Conservation (phyloP, 2,888 invertebrate species). For the Conops quadrifasciatus region DNA sequence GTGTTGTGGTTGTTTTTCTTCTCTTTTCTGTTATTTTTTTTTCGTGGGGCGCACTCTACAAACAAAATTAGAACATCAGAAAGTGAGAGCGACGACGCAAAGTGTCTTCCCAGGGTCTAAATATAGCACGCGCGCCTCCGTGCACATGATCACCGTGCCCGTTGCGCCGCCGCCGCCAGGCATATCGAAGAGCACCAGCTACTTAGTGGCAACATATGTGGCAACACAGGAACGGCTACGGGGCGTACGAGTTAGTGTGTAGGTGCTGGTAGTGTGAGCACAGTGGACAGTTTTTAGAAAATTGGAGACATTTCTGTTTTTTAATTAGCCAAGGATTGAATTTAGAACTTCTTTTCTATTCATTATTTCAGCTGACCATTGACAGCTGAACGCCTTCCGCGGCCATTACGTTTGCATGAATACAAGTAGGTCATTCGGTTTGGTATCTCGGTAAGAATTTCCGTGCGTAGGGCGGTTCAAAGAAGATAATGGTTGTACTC, state of each 20-base stretch:
- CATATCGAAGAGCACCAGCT: conserved; percentile 33
- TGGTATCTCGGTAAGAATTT: too few relatives aligned
- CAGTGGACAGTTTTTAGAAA: not conserved
- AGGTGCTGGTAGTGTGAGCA: not conserved
- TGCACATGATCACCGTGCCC: not conserved
- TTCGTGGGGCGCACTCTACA: conserved; percentile 38
- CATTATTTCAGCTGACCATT: too few relatives aligned
- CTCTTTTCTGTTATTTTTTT: conserved; percentile 12
- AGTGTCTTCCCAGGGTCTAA: conserved; percentile 60
- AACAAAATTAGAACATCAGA: conserved; percentile 49
- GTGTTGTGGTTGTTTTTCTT: conserved; percentile 2
- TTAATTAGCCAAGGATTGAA: too few relatives aligned
- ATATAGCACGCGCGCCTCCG: conserved; percentile 45
- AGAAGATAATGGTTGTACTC: too few relatives aligned
- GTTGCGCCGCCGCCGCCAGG: not conserved
- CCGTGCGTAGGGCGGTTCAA: too few relatives aligned
- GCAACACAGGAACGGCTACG: conserved; percentile 10
- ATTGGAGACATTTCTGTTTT: not conserved
- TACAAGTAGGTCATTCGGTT: too few relatives aligned
- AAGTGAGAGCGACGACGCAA: conserved; percentile 43
- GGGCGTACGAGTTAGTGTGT: not conserved
- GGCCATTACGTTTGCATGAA: too few relatives aligned
- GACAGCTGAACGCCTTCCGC: too few relatives aligned
- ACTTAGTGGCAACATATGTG: conserved; percentile 28
- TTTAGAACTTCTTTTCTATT: too few relatives aligned